Conservation (phyloP, 2,888 invertebrate species). For the Cylindroiulus punctatus region DNA sequence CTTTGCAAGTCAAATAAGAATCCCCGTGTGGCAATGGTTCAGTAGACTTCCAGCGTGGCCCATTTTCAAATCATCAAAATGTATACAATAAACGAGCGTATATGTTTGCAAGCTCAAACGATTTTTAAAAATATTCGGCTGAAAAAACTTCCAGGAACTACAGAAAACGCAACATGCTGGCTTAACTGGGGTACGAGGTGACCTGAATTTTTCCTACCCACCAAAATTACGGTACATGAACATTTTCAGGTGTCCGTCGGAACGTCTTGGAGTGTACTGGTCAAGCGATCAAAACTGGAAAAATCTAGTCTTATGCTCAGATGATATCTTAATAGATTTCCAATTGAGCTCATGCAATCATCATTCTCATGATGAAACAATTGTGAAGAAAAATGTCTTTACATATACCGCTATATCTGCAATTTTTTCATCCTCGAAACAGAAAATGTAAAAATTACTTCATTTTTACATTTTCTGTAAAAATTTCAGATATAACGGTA, state of each 20-base stretch:
- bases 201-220: conserved; percentile 2
- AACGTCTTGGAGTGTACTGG: background rate
- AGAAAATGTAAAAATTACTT: no score
- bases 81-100: background rate
- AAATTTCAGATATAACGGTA: no score
- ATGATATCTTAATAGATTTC: background rate
- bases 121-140: background rate
- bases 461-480: no score
- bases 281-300: background rate
- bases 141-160: conserved; percentile 20
- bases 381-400: background rate
- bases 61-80: background rate
- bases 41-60: background rate
- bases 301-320: background rate
- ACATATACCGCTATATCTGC: no score
- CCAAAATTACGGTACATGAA: conserved; percentile 1
- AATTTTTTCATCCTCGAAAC: no score
- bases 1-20: background rate
- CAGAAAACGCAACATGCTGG: background rate
- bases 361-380: background rate
- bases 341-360: background rate
- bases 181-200: conserved; percentile 15
- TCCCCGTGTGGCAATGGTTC: background rate
- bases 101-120: background rate
- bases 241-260: background rate